These are phyloP conservation scores for Chaetodon trifascialis DNA, from an alignment of 2,113 vertebrate genomes.

Conservation along the genomic window DNA sequence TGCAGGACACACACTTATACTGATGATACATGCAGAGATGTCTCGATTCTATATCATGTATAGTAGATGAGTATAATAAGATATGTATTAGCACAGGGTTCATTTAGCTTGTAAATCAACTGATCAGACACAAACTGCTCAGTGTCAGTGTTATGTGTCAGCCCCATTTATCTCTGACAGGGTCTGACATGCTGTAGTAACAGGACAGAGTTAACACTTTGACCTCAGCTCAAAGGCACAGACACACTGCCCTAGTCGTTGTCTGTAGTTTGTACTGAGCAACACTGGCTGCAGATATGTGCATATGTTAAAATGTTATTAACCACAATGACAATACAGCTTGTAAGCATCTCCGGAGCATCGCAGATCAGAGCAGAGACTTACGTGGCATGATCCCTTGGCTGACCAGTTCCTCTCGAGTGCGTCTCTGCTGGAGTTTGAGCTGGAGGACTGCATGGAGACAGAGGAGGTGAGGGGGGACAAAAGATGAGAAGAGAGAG, in stretches of 20 bases:
- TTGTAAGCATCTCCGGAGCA: neutral
- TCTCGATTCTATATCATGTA: neutral
- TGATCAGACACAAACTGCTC: neutral
- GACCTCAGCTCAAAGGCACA: constrained; percentile 13
- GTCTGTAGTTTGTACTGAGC: neutral
- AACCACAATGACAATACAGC: neutral
- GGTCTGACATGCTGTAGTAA: neutral
- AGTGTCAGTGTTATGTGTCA: neutral
- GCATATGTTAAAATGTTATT: neutral
- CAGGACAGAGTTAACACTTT: constrained; percentile 3
- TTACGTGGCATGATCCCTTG: constrained; percentile 99
- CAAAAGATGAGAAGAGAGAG: constrained; percentile 62
- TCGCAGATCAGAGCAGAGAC: constrained; percentile 69
- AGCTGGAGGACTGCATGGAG: constrained; percentile 95
- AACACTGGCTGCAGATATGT: neutral
- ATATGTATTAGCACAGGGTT: neutral
- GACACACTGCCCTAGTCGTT: neutral
- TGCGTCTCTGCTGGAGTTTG: constrained; percentile 98
- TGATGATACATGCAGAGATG: neutral
- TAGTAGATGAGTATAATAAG: neutral
- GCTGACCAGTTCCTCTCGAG: constrained; percentile 96
- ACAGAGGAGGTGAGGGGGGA: constrained; percentile 70
- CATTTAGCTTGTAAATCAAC: neutral
- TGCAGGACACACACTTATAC: neutral
- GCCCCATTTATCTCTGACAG: neutral